These are phyloP conservation scores for Aphaenogaster rudis DNA, from an alignment of 1,140 invertebrate genomes.

Conservation along the genomic window DNA sequence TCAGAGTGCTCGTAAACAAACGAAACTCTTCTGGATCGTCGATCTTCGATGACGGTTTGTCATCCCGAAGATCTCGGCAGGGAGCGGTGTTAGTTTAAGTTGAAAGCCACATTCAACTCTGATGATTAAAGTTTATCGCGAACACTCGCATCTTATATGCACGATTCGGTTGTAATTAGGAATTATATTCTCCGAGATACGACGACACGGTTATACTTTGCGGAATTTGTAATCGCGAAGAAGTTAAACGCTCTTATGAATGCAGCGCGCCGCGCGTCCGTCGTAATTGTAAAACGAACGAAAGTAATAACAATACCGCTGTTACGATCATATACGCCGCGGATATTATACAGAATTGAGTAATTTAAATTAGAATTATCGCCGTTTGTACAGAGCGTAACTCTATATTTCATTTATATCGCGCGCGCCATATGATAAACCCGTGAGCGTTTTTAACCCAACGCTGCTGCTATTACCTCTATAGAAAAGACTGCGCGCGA, in stretches of 20 bases:
- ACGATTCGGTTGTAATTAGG: neutral
- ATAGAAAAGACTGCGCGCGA: conserved; percentile 1
- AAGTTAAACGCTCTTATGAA: neutral
- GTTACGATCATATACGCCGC: neutral
- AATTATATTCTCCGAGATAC: neutral
- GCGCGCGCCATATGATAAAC: conserved; percentile 23
- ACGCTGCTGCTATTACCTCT: neutral
- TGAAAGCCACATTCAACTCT: conserved; percentile 11
- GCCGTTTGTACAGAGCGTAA: neutral
- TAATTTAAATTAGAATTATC: conserved; percentile 55
- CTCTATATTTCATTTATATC: conserved; percentile 36
- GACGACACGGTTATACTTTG: neutral
- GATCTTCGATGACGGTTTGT: neutral
- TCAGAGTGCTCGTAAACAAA: conserved; percentile 35
- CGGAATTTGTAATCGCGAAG: neutral
- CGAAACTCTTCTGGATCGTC: conserved; percentile 10
- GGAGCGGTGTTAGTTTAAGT: neutral
- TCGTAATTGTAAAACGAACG: neutral
- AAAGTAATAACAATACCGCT: conserved; percentile 18
- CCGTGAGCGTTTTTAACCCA: conserved; percentile 40
- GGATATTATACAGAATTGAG: neutral
- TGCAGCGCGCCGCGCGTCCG: neutral
- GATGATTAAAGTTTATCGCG: conserved; percentile 34
- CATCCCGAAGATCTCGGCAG: too few relatives aligned
- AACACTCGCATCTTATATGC: neutral